Evolutionary conservation across 2,113 vertebrate species (phyloP).

Genomic region (Hyperoodon ampullatus): DNA sequence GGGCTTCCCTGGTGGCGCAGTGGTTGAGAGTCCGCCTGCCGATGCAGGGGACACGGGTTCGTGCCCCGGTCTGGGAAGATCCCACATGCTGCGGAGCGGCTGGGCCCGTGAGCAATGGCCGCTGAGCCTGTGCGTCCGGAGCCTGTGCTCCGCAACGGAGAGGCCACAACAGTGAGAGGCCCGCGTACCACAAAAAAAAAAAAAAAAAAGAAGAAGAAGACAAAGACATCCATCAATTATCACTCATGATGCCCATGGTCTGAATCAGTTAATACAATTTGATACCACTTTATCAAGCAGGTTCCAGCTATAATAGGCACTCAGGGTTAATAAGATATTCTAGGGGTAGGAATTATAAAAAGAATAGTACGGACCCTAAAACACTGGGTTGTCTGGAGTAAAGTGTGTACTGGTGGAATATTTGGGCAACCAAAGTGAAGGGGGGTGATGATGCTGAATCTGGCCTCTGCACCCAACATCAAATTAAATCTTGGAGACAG

Average conservation of each 20-base stretch:
- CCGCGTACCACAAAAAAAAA: no score
- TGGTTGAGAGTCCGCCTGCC: no score
- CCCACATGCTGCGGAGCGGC: no score
- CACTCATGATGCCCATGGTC: not conserved
- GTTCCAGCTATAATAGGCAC: not conserved
- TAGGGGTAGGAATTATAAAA: not conserved
- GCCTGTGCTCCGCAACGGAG: no score
- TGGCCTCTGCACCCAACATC: no score
- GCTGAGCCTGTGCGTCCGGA: no score
- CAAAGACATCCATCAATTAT: not conserved
- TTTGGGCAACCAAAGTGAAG: not conserved
- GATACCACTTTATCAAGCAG: not conserved
- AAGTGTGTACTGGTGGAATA: not conserved
- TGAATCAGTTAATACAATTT: not conserved
- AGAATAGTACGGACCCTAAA: not conserved
- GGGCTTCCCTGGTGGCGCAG: no score
- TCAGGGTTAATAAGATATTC: not conserved
- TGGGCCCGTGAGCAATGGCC: no score
- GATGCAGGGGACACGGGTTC: no score
- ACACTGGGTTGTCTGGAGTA: not conserved
- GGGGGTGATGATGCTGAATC: not conserved
- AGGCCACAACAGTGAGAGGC: no score
- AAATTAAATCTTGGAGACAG: no score
- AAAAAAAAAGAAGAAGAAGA: not conserved
- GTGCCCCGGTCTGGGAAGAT: no score